Conservation (phyloP, 2,888 invertebrate genomes). For the Cephus rjabovi region DNA sequence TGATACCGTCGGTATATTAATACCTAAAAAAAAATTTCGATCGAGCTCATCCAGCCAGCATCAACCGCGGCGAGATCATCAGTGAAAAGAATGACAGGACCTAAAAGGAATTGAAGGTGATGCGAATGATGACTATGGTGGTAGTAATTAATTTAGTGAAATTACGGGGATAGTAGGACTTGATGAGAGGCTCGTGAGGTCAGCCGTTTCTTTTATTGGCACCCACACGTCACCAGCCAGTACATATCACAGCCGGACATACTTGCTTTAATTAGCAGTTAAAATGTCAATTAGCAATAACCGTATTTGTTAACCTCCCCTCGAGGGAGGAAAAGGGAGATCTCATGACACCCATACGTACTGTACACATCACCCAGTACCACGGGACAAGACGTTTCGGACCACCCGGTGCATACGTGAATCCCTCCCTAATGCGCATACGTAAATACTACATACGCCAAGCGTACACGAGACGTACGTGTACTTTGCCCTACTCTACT, state of each 20-base stretch:
- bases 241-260: conserved; percentile 36
- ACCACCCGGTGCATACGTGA: conserved; percentile 1
- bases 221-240: background rate
- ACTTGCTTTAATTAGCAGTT: conserved; percentile 52
- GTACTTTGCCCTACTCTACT: conserved; percentile 18
- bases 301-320: conserved; percentile 52
- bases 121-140: background rate
- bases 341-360: conserved; percentile 44
- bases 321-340: conserved; percentile 17
- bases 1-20: background rate
- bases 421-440: background rate
- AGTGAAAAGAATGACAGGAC: background rate
- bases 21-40: background rate
- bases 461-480: conserved; percentile 26
- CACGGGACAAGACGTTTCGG: background rate
- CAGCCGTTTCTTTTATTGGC: background rate
- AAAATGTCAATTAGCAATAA: conserved; percentile 59
- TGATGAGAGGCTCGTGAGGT: background rate
- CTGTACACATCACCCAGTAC: background rate
- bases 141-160: background rate
- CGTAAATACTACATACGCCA: conserved; percentile 20
- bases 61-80: background rate
- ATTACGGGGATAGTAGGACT: background rate
- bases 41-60: background rate
- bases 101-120: background rate